Evolutionary conservation across 2,888 invertebrate genomes (phyloP).

Genomic region (Pristionchus maxplancki): DNA sequence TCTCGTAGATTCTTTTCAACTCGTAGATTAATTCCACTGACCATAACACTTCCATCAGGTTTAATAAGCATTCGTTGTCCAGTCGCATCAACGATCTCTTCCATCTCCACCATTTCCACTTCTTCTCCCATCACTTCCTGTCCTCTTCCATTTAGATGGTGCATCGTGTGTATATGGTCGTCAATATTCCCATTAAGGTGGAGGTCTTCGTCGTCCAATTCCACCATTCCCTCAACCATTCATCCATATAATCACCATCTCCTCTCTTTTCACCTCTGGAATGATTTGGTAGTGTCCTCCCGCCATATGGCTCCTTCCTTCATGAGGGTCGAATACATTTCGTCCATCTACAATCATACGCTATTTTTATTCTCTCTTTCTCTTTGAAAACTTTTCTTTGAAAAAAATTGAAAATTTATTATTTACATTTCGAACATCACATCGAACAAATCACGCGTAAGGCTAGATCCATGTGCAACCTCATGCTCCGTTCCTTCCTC

Average conservation of each 20-base stretch:
- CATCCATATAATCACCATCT: not conserved
- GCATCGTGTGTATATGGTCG: not conserved
- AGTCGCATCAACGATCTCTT: constrained; percentile 40
- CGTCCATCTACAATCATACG: not conserved
- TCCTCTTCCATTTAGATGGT: constrained; percentile 1
- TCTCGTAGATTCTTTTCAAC: not conserved
- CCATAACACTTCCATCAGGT: constrained; percentile 21
- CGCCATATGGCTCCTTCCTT: not conserved
- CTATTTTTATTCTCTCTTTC: not conserved
- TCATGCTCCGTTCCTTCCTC: no score
- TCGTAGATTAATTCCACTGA: not conserved
- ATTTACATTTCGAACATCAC: no score
- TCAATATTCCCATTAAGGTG: not conserved
- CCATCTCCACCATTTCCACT: constrained; percentile 39
- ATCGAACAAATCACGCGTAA: no score
- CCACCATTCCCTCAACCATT: not conserved
- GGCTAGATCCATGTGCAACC: no score
- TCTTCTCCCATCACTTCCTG: not conserved
- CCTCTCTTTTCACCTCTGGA: not conserved
- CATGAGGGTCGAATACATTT: not conserved
- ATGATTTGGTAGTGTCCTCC: not conserved
- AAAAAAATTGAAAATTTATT: no score
- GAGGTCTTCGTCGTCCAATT: not conserved
- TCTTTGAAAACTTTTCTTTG: no score
- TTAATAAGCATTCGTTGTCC: constrained; percentile 29